Percentiles rank a stretch among this genome's conserved stretches.
Conservation (phyloP, 2,797 vertebrate genomes). For the Apogon hyalosoma region DNA sequence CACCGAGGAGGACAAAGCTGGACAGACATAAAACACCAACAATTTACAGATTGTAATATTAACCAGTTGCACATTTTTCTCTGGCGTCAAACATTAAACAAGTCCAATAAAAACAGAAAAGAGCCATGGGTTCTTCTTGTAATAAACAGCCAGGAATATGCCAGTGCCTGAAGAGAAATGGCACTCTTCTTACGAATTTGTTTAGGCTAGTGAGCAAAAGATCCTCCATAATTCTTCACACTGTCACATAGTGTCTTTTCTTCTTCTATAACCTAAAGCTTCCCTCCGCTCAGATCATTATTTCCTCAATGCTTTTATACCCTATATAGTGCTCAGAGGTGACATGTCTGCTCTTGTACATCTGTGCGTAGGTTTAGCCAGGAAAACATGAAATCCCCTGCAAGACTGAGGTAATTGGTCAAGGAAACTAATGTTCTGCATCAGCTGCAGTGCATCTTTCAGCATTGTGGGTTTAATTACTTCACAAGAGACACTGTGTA, state of each 20-base stretch:
- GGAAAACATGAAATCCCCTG: constrained; percentile 40
- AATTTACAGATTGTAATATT: constrained; percentile 25
- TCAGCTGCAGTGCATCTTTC: constrained; percentile 30
- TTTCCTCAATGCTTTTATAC: constrained; percentile 12
- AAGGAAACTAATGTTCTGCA: constrained; percentile 22
- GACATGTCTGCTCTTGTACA: constrained; percentile 33
- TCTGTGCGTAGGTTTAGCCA: constrained; percentile 41
- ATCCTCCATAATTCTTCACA: constrained; percentile 41
- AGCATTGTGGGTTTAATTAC: constrained; percentile 24
- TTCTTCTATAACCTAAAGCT: constrained; percentile 32
- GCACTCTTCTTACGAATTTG: constrained; percentile 57
- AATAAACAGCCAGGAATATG: constrained; percentile 59
- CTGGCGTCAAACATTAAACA: constrained; percentile 34
- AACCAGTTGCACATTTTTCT: constrained; percentile 29
- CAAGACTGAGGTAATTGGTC: constrained; percentile 6
- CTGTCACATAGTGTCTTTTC: constrained; percentile 43
- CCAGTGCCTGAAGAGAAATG: constrained; percentile 56
- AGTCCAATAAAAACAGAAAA: constrained; percentile 47
- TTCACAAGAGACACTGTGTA: constrained; percentile 8
- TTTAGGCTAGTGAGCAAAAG: constrained; percentile 67
- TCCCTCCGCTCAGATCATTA: constrained; percentile 10
- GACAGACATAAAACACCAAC: constrained; percentile 9
- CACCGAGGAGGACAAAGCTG: constrained; percentile 5
- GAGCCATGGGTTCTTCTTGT: constrained; percentile 23
- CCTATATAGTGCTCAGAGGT: background rate